A percentile compares a stretch with the other conserved stretches of the same genome.
phyloP scores from a whole-genome alignment of 2,888 invertebrate species.

The Stenoptilia bipunctidactyla region DNA sequence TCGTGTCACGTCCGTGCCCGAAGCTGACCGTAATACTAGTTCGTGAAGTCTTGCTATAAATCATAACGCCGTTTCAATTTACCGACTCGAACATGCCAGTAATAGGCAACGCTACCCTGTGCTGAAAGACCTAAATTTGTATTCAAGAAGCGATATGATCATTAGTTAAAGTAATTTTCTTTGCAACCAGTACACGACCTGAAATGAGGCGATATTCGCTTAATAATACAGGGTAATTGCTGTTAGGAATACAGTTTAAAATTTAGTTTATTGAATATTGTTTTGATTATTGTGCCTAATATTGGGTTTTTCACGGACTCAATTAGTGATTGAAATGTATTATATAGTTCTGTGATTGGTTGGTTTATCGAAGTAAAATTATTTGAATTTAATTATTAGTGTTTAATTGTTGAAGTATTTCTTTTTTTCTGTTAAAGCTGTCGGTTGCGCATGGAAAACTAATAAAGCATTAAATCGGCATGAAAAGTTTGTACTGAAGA shows the following conservation, averaged over 20 bases:
- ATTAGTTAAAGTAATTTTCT: conserved; percentile 66
- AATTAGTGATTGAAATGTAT: no score
- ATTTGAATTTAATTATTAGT: no score
- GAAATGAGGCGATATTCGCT: not conserved
- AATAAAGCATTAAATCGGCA: no score
- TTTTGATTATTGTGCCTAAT: no score
- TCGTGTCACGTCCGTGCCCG: conserved; percentile 48
- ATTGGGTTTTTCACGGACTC: no score
- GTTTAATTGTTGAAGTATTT: no score
- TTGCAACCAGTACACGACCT: conserved; percentile 38
- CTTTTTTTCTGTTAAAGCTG: no score
- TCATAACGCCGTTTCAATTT: conserved; percentile 66
- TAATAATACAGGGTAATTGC: conserved; percentile 41
- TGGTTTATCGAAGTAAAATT: no score
- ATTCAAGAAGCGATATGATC: conserved; percentile 63
- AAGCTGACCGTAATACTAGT: conserved; percentile 51
- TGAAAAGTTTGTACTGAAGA: no score
- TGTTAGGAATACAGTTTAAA: conserved; percentile 38
- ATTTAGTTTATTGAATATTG: conserved; percentile 20
- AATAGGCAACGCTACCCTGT: conserved; percentile 37
- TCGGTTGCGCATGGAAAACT: no score
- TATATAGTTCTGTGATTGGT: no score
- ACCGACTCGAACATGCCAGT: conserved; percentile 47
- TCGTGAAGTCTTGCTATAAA: conserved; percentile 58
- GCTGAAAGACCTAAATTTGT: conserved; percentile 63